Evolutionary conservation across 2,113 vertebrate species (phyloP).

Genomic region (Thermophis baileyi): DNA sequence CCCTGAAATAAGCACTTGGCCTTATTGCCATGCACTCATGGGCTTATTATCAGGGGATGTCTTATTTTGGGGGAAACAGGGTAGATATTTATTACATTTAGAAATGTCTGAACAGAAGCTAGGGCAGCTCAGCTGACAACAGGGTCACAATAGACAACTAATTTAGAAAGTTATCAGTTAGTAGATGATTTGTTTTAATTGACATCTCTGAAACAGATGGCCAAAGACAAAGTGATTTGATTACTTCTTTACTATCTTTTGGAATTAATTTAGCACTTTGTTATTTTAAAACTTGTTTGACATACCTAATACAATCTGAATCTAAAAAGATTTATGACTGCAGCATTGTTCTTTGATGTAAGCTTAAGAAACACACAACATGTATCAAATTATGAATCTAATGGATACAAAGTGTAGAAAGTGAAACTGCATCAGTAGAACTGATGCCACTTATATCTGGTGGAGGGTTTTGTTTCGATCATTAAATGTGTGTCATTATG

Average conservation of each 20-base stretch:
- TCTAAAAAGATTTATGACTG: slow-evolving; percentile 37
- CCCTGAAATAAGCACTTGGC: no score
- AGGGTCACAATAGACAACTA: slow-evolving; percentile 47
- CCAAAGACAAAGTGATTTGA: slow-evolving; percentile 58
- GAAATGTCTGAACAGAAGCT: slow-evolving; percentile 26
- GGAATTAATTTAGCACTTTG: slow-evolving; percentile 73
- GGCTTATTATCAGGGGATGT: no score
- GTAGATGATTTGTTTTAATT: slow-evolving; percentile 58
- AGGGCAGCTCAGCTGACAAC: slow-evolving; percentile 44
- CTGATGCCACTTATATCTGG: slow-evolving; percentile 44
- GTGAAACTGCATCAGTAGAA: slow-evolving; percentile 32
- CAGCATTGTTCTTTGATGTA: slow-evolving; percentile 32
- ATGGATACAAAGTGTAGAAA: not conserved
- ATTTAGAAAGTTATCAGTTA: slow-evolving; percentile 62
- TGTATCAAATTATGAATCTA: slow-evolving; percentile 20
- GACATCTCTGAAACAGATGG: slow-evolving; percentile 71
- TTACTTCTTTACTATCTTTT: slow-evolving; percentile 63
- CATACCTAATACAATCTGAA: slow-evolving; percentile 44
- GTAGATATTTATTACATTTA: slow-evolving; percentile 3
- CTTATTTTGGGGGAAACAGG: no score
- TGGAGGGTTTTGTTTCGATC: not conserved
- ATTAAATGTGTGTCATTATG: not conserved
- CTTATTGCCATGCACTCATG: no score
- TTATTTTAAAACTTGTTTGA: slow-evolving; percentile 23
- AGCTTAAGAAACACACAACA: slow-evolving; percentile 16